phyloP scores from a whole-genome alignment of 2,797 vertebrate genomes.

The Cercopithecus hamlyni region DNA sequence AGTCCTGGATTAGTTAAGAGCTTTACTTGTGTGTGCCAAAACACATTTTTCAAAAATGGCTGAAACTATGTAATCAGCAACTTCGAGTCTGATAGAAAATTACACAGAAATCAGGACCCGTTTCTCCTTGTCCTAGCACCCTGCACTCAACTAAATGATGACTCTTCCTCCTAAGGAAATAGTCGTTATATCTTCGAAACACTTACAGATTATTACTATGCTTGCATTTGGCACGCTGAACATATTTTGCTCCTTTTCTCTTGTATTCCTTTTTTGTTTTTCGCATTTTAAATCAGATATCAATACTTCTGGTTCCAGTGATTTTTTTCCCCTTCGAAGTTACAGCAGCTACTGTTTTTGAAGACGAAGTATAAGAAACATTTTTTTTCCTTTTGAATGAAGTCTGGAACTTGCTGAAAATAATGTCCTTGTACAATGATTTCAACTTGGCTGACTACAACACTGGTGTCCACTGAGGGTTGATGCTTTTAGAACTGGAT shows the following conservation, averaged over 20 bases:
- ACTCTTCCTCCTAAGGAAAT: background rate
- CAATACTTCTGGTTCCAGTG: background rate
- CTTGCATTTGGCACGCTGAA: background rate
- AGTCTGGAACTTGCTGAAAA: constrained; percentile 47
- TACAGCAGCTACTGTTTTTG: background rate
- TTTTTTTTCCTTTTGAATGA: background rate
- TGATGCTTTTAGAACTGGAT: constrained; percentile 31
- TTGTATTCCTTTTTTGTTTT: background rate
- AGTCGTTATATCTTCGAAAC: background rate
- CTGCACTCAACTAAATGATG: background rate
- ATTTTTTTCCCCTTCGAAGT: background rate
- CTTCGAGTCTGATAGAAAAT: constrained; percentile 44
- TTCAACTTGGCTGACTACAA: background rate
- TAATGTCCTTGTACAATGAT: constrained; percentile 1
- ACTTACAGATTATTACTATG: background rate
- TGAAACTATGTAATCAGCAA: constrained; percentile 59
- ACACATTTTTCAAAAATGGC: constrained; percentile 51
- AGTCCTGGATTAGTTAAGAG: constrained; percentile 48
- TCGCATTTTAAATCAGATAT: constrained; percentile 25
- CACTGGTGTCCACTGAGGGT: background rate
- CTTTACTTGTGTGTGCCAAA: constrained; percentile 51
- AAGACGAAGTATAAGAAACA: background rate
- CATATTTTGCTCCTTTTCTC: background rate
- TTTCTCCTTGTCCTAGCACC: background rate
- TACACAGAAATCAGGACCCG: background rate